phyloP scores from a whole-genome alignment of 2,797 vertebrate genomes.

The Peromyscus eremicus region DNA sequence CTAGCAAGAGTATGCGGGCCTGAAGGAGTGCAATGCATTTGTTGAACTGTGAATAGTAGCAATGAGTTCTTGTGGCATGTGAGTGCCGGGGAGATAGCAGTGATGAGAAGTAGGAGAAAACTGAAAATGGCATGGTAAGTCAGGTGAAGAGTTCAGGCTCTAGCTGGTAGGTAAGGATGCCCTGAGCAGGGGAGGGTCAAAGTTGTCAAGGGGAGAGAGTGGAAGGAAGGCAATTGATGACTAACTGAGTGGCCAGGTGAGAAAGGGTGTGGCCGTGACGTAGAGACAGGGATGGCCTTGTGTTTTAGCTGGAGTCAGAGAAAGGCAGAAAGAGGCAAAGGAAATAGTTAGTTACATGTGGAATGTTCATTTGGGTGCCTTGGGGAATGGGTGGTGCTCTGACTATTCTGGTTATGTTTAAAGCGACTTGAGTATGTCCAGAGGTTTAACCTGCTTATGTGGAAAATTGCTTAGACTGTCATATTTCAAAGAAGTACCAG shows the following conservation, averaged over 20 bases:
- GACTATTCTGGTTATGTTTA: neutral
- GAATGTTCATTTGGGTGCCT: neutral
- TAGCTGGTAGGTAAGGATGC: neutral
- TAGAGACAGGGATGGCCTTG: neutral
- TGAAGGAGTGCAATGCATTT: neutral
- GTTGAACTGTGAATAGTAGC: neutral
- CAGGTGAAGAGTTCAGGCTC: neutral
- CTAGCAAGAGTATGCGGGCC: neutral
- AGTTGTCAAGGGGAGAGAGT: neutral
- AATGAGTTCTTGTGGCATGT: neutral
- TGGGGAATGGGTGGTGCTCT: neutral
- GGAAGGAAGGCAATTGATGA: neutral
- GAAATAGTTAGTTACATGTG: neutral
- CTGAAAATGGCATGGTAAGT: neutral
- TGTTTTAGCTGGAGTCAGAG: neutral
- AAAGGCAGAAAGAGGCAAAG: neutral
- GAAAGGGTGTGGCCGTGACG: neutral
- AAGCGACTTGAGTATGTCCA: neutral
- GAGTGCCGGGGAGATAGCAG: neutral
- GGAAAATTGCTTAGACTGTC: conserved; percentile 14
- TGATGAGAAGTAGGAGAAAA: neutral
- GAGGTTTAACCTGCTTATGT: neutral
- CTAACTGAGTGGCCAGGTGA: neutral
- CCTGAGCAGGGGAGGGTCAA: neutral
- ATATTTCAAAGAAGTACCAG: neutral